A percentile compares a stretch with the other conserved stretches of the same genome.
These are phyloP conservation scores for Solea senegalensis DNA, from an alignment of 2,113 vertebrate genomes.

Conservation along the genomic window DNA sequence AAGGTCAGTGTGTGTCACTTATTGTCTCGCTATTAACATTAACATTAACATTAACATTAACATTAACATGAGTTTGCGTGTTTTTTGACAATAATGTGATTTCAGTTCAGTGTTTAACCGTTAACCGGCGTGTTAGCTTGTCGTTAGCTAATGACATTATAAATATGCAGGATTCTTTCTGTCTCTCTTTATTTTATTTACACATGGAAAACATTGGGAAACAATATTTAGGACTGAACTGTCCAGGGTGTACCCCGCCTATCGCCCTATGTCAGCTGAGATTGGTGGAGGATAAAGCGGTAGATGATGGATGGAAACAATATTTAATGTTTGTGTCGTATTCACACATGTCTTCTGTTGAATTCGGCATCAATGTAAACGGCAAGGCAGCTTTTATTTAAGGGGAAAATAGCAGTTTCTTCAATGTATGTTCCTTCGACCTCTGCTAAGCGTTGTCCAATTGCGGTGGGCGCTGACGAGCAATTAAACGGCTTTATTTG, in stretches of 20 bases:
- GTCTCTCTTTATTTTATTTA: too few species aligned
- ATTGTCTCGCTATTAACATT: accelerated
- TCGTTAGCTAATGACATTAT: too few species aligned
- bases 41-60: neutral
- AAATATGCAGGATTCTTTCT: too few species aligned
- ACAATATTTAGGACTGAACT: too few species aligned
- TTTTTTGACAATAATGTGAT: neutral
- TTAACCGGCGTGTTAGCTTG: too few species aligned
- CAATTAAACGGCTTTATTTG: neutral
- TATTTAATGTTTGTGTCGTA: neutral
- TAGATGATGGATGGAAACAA: too few species aligned
- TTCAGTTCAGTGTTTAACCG: too few species aligned
- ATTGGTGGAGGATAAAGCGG: too few species aligned
- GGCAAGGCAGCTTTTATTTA: accelerated
- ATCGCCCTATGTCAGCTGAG: too few species aligned
- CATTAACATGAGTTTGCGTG: neutral
- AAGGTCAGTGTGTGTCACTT: constrained; percentile 75
- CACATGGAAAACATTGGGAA: too few species aligned
- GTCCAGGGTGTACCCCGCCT: too few species aligned
- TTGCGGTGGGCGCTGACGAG: neutral
- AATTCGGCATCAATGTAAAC: neutral
- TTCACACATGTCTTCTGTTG: accelerated
- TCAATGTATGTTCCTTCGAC: too few species aligned
- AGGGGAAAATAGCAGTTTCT: neutral
- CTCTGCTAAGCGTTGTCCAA: neutral